These are phyloP conservation scores for Plagodis dolabraria DNA, from an alignment of 2,888 invertebrate species.

Conservation along the genomic window DNA sequence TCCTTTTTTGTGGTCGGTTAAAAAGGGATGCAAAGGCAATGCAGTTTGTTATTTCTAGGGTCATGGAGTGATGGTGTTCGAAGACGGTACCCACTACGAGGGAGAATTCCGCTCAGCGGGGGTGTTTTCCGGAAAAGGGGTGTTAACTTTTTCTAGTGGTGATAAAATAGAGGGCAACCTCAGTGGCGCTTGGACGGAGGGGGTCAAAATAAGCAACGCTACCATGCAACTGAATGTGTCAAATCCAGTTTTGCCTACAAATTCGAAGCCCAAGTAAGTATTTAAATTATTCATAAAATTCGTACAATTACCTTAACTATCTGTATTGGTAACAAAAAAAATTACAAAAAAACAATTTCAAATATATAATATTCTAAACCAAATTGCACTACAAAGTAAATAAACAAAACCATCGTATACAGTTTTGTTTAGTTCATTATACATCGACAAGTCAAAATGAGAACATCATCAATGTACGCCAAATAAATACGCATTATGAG, in stretches of 20 bases:
- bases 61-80: conserved; percentile 94
- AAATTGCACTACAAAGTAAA: too few species aligned
- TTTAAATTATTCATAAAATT: background rate
- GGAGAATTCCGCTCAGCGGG: conserved; percentile 93
- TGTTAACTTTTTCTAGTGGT: conserved; percentile 91
- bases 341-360: too few species aligned
- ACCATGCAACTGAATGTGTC: conserved; percentile 87
- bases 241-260: conserved; percentile 81
- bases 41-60: conserved; percentile 81
- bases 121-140: conserved; percentile 92
- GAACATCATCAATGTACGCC: too few species aligned
- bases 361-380: too few species aligned
- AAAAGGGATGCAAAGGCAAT: too few species aligned
- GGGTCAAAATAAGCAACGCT: conserved; percentile 90
- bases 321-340: too few species aligned
- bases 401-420: too few species aligned
- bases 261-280: conserved; percentile 54
- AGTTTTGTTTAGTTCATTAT: too few species aligned
- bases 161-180: conserved; percentile 90
- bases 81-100: conserved; percentile 95
- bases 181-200: conserved; percentile 90
- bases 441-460: too few species aligned
- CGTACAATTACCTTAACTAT: too few species aligned
- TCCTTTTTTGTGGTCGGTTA: too few species aligned
- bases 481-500: too few species aligned